Evolutionary conservation across 2,797 vertebrate genomes (phyloP), one percentile per base, ranked within the genome.

Genomic region (Phrynocephalus vlangalii): DNA sequence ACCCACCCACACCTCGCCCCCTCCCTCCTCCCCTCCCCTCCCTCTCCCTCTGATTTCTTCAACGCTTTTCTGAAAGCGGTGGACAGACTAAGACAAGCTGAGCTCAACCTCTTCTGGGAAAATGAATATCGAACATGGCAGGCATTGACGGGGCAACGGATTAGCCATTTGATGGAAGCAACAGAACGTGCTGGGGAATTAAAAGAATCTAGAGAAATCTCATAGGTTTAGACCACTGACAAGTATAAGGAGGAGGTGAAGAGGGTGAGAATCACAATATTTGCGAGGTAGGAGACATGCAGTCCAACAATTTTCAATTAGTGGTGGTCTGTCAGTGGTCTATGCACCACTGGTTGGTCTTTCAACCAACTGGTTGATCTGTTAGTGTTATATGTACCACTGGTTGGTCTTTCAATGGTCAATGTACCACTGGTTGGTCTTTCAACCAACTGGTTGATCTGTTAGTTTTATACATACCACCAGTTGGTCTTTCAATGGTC

Each of bases 151-250:
- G 63, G 79, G 63, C 66, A 63, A 28, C 22, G 24, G 33, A 68
- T 77, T 88, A 89, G 16, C 33, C 38, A 4, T 91, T 91, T 87
- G 86, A 88, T 88, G 82, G 80, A 70, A 89, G 76, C 33, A 80
- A 88, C 50, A 15, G 70, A 84, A 28, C n/a, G 9, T 60, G 73
- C 63, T 16, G 48, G 85, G 33, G 70, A 18, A 68, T 2, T 8
- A 22, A 56, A 56, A 56, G 44, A 78, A 79, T 38, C 24, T 0
- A 3, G 71, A 78, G 30, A 67, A 9, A 22, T 22, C 73, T 82
- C 79, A 1, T 70, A 84, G 86, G 85, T 13, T 75, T 84, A 67
- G 83, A 81, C 30, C 67, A 86, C 63, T 0, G 1, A 15, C 7
- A 83, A 50, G 33, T 71, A 78, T 50, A 80, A 67, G 8, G n/a